Percentiles rank a stretch among this genome's conserved stretches.
These are phyloP conservation scores for Pachyseris speciosa DNA, from an alignment of 64 coral and sea anemone genomes.

Conservation along the genomic window DNA sequence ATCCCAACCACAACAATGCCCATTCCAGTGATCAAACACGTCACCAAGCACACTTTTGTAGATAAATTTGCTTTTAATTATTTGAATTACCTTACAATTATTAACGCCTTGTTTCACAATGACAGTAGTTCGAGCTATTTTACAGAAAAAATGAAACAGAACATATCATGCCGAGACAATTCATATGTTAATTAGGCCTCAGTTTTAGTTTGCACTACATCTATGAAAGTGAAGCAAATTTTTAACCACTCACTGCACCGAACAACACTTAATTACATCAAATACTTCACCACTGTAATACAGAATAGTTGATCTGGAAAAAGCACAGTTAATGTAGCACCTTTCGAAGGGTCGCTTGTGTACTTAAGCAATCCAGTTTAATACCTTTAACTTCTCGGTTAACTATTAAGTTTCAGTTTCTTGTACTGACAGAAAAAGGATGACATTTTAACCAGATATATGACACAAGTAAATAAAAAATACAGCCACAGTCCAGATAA, in stretches of 20 bases:
- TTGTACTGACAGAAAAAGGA: not conserved
- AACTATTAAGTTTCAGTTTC: not conserved
- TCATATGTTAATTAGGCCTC: not conserved
- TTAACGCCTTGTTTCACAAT: not conserved
- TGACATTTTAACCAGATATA: not conserved
- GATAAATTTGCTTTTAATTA: not conserved
- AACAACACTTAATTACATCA: not conserved
- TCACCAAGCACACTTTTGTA: not conserved
- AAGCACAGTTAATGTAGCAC: too few species aligned
- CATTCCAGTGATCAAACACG: not conserved
- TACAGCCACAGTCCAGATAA: not conserved
- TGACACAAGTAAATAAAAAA: not conserved
- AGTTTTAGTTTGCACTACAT: too few species aligned
- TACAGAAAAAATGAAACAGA: not conserved
- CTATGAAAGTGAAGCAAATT: not conserved
- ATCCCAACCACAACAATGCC: too few species aligned
- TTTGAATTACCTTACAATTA: not conserved
- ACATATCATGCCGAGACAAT: not conserved
- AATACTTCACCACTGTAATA: not conserved
- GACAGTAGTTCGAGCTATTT: not conserved
- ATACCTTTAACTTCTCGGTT: not conserved
- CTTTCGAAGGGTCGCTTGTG: too few species aligned
- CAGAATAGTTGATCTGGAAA: not conserved
- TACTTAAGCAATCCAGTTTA: too few species aligned
- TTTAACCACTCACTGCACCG: not conserved